Evolutionary conservation across 1,140 invertebrate genomes (phyloP), one percentile per base, ranked within the genome.

Genomic region (Mesaphorura yosii): DNA sequence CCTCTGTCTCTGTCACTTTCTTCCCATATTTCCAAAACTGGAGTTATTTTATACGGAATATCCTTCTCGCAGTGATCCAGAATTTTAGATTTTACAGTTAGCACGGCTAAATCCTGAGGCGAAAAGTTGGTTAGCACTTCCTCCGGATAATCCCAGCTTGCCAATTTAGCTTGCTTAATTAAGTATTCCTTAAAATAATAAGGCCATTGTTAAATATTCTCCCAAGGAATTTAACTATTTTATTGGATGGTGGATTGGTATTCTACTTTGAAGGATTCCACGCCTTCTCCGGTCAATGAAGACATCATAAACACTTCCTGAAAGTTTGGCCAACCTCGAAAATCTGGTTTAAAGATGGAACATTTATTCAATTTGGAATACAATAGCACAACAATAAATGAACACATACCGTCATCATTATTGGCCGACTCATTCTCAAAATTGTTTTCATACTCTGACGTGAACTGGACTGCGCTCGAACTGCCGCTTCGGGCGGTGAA

Each of bases 301-400:
- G 90, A 94, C 10, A 93, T 74, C 74, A 94, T 82, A 66, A 96
- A 96, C 20, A 95, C 80, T 65, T 86, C 78, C 14, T 75, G 71
- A 65, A 95, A 95, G 57, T 81, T 65, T 39, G 79, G 78, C 79
- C 83, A 90, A 3, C 79, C 78, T 22, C 67, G 68, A 31, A 72
- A 57, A 29, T 66, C n/a, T n/a, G n/a, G n/a, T n/a, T n/a, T n/a
- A n/a, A n/a, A n/a, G n/a, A n/a, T n/a, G n/a, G n/a, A n/a, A n/a
- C n/a, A n/a, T n/a, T n/a, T n/a, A n/a, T n/a, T n/a, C n/a, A n/a
- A n/a, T n/a, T 42, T 42, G 40, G 6, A 42, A 42, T 19, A 42
- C 40, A 37, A 37, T n/a, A 42, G 23, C 17, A 19, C 40, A 10
- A 17, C 17, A 42, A 19, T 42, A 19, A n/a, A n/a, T n/a, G n/a